These are phyloP conservation scores for Glareola pratincola DNA, from an alignment of 2,113 vertebrate genomes.

Conservation along the genomic window DNA sequence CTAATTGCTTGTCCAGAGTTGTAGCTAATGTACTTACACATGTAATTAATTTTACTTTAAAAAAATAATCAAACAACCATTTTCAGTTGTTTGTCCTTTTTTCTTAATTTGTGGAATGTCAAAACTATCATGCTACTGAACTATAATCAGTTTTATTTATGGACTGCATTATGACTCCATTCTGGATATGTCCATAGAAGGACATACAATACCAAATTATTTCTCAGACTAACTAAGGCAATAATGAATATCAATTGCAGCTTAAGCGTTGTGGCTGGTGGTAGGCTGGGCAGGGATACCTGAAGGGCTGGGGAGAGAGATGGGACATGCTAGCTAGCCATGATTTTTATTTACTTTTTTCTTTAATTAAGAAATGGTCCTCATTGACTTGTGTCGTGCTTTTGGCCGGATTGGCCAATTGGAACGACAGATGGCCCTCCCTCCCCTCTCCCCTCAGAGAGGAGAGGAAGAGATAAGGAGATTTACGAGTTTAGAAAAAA, in stretches of 20 bases:
- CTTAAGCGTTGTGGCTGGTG: background rate
- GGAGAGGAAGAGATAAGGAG: no score
- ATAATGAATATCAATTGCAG: background rate
- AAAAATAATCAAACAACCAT: background rate
- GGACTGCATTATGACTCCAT: background rate
- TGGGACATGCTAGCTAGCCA: background rate
- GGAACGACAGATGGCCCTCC: no score
- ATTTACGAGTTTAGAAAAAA: no score
- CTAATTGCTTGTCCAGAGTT: slow-evolving; percentile 6
- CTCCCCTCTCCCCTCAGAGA: no score
- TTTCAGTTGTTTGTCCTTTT: background rate
- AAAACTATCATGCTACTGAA: fast-evolving
- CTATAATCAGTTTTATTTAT: background rate
- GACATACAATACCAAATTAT: background rate
- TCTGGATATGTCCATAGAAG: background rate
- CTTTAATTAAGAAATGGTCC: background rate
- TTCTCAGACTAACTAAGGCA: background rate
- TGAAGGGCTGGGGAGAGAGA: background rate
- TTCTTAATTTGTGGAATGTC: background rate
- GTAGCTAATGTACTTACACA: background rate
- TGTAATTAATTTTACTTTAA: background rate
- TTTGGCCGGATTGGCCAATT: no score
- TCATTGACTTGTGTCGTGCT: no score
- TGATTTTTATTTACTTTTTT: background rate
- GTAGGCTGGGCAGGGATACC: background rate